Conservation (phyloP, 2,888 invertebrate species). For the Cosmia trapezina region DNA sequence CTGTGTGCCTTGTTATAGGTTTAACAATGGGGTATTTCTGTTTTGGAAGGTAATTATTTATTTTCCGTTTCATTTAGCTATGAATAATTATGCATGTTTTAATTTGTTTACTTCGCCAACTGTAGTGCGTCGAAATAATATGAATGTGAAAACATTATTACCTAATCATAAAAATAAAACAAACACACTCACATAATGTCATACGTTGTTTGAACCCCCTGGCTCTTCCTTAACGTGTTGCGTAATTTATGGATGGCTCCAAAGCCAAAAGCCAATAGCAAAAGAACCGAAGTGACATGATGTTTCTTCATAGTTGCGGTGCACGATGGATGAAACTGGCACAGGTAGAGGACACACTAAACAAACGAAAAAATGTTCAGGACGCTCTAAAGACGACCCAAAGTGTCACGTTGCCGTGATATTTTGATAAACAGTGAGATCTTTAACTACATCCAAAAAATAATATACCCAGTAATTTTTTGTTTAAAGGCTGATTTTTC, state of each 20-base stretch:
- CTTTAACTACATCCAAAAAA: background rate
- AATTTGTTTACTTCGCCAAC: constrained; percentile 9
- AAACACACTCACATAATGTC: background rate
- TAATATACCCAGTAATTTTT: background rate
- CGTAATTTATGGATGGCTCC: background rate
- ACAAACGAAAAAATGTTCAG: background rate
- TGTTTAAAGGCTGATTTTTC: too few relatives aligned
- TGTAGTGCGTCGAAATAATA: background rate
- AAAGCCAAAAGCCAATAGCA: background rate
- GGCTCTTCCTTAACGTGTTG: background rate
- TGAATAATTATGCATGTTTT: constrained; percentile 35
- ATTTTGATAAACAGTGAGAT: background rate
- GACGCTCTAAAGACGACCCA: background rate
- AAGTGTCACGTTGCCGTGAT: background rate
- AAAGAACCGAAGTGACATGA: background rate
- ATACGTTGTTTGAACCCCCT: background rate
- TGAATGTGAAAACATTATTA: background rate
- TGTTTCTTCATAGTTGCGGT: background rate
- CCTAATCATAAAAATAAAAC: background rate
- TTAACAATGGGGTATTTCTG: constrained; percentile 96
- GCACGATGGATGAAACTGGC: too few relatives aligned
- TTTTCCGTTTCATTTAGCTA: constrained; percentile 62
- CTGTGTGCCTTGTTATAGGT: constrained; percentile 94
- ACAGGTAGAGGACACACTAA: background rate
- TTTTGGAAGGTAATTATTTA: constrained; percentile 94